These are phyloP conservation scores for Actenoides lindsayi DNA, from an alignment of 2,113 vertebrate genomes.

Conservation along the genomic window DNA sequence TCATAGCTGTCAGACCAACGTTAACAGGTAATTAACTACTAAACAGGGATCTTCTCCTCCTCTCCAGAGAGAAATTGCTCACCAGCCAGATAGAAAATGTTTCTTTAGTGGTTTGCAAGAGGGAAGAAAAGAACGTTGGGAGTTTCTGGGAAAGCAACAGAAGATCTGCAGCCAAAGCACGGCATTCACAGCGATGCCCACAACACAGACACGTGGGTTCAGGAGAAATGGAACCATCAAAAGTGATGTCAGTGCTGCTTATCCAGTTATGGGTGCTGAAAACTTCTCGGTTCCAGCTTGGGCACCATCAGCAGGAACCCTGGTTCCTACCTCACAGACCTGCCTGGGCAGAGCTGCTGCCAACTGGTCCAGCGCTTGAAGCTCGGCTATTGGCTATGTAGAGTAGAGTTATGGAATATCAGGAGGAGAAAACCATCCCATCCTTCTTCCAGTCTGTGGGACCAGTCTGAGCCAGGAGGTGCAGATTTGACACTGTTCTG, in stretches of 20 bases:
- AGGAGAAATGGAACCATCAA: background rate
- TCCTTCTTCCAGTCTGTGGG: background rate
- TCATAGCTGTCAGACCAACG: conserved; percentile 60
- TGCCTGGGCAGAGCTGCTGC: background rate
- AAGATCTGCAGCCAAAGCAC: background rate
- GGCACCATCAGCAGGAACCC: background rate
- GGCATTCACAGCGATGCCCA: background rate
- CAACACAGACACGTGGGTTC: background rate
- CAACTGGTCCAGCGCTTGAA: background rate
- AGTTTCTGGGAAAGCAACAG: background rate
- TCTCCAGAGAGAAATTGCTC: conserved; percentile 64
- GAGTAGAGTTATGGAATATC: background rate
- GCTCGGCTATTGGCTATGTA: background rate
- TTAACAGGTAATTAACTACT: conserved; percentile 75
- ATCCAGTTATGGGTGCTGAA: background rate
- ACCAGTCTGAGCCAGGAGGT: background rate
- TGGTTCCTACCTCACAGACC: accelerated
- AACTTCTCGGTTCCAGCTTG: accelerated
- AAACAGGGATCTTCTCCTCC: conserved; percentile 68
- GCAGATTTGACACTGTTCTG: background rate
- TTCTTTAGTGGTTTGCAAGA: conserved; percentile 56
- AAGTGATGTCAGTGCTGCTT: background rate
- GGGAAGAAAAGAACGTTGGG: background rate
- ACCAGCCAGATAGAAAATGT: conserved; percentile 67
- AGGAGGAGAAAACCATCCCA: too few relatives aligned